phyloP scores from a whole-genome alignment of 2,797 vertebrate species.

The Enteromius afrohamiltoni region DNA sequence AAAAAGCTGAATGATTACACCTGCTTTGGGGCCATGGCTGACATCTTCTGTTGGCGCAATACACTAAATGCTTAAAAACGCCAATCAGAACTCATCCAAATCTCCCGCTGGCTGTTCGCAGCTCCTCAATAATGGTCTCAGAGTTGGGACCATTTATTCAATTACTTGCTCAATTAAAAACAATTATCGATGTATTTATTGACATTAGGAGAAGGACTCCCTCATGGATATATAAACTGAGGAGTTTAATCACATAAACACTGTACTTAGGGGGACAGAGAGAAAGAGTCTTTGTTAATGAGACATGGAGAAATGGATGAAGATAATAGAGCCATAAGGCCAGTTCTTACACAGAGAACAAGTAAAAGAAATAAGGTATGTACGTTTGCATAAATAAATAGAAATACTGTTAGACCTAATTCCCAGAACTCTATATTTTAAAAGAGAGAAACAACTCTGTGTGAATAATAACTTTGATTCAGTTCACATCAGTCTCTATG shows the following conservation, averaged over 20 bases:
- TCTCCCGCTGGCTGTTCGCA: constrained; percentile 51
- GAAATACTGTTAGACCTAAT: not conserved
- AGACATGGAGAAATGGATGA: constrained; percentile 48
- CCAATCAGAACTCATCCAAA: constrained; percentile 42
- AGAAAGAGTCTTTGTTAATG: constrained; percentile 47
- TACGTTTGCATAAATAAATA: not conserved
- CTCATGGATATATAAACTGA: constrained; percentile 50
- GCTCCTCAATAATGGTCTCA: constrained; percentile 42
- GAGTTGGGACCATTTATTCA: constrained; percentile 52
- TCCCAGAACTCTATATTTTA: not conserved
- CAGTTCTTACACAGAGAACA: not conserved
- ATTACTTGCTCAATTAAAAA: constrained; percentile 62
- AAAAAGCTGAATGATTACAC: constrained; percentile 25
- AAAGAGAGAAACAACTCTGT: not conserved
- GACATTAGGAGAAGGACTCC: constrained; percentile 50
- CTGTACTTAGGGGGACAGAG: constrained; percentile 36
- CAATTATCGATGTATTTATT: constrained; percentile 58
- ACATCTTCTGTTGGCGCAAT: constrained; percentile 47
- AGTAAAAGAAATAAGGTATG: not conserved
- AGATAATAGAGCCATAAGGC: constrained; percentile 4
- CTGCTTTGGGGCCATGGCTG: constrained; percentile 32
- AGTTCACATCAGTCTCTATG: not conserved
- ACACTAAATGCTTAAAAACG: constrained; percentile 44
- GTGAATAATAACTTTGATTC: not conserved
- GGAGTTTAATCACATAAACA: constrained; percentile 57